A percentile compares a stretch with the other conserved stretches of the same genome.
Evolutionary conservation across 2,113 vertebrate species (phyloP).

Genomic region (Promerops cafer): DNA sequence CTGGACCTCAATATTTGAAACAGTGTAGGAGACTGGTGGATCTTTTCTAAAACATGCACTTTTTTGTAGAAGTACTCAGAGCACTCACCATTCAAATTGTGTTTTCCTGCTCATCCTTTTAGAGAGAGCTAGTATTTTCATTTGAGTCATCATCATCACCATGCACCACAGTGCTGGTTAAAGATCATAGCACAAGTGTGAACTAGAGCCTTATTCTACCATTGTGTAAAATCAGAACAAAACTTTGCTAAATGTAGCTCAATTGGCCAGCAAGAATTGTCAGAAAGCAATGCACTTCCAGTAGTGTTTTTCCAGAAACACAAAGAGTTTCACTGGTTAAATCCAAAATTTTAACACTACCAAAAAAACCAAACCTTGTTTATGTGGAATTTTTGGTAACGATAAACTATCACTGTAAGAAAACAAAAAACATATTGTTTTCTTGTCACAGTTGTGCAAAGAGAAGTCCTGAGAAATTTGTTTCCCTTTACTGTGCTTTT

Average conservation of each 20-base stretch:
- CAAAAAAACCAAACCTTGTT: neutral
- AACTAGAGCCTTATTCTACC: neutral
- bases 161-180: neutral
- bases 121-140: neutral
- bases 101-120: neutral
- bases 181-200: neutral
- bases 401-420: neutral
- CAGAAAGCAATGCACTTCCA: neutral
- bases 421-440: neutral
- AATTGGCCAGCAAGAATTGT: neutral
- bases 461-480: neutral
- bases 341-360: neutral
- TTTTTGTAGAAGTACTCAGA: neutral
- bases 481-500: neutral
- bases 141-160: neutral
- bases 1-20: neutral
- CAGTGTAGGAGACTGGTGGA: neutral
- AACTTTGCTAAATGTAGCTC: neutral
- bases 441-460: neutral
- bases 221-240: neutral
- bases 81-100: accelerated
- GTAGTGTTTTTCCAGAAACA: neutral
- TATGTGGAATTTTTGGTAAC: neutral
- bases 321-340: neutral
- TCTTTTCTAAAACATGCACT: neutral